Evolutionary conservation across 2,888 invertebrate genomes (phyloP).

Genomic region (Drosophila mimetica): DNA sequence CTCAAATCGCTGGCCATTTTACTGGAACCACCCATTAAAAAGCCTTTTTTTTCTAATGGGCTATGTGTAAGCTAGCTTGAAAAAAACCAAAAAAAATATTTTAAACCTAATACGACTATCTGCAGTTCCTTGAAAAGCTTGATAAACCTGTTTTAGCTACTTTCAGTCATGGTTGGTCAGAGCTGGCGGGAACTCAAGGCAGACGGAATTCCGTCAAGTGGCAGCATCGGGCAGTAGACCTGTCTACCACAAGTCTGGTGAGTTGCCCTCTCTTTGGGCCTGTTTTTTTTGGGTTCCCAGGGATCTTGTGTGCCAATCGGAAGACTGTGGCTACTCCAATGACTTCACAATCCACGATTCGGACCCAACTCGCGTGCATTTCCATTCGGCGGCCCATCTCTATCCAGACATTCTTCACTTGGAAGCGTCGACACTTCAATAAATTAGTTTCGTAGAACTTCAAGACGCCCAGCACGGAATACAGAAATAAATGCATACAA

Average conservation of each 20-base stretch:
- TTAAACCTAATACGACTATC: no score
- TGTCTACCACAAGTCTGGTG: constrained; percentile 73
- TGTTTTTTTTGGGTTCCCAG: constrained; percentile 42
- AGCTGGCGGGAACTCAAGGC: constrained; percentile 45
- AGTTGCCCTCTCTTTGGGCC: not conserved
- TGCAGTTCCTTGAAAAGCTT: no score
- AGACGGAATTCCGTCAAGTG: constrained; percentile 81
- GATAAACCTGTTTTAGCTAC: not conserved
- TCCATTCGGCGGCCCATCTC: constrained; percentile 23
- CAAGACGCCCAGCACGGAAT: constrained; percentile 55
- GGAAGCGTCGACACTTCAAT: constrained; percentile 67
- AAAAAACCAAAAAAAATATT: no score
- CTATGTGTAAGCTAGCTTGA: no score
- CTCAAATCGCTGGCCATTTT: no score
- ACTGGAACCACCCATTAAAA: not conserved
- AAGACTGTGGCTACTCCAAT: constrained; percentile 10
- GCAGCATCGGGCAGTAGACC: constrained; percentile 74
- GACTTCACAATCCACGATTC: constrained; percentile 2
- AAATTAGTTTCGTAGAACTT: constrained; percentile 80
- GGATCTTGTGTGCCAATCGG: constrained; percentile 13
- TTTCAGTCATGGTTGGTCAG: not conserved
- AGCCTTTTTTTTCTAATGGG: no score
- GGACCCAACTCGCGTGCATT: not conserved
- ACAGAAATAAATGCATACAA: no score
- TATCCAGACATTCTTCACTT: constrained; percentile 41